Conservation (phyloP, 35 echinoderm and acorn worm genomes). For the Ptychodera flava region DNA sequence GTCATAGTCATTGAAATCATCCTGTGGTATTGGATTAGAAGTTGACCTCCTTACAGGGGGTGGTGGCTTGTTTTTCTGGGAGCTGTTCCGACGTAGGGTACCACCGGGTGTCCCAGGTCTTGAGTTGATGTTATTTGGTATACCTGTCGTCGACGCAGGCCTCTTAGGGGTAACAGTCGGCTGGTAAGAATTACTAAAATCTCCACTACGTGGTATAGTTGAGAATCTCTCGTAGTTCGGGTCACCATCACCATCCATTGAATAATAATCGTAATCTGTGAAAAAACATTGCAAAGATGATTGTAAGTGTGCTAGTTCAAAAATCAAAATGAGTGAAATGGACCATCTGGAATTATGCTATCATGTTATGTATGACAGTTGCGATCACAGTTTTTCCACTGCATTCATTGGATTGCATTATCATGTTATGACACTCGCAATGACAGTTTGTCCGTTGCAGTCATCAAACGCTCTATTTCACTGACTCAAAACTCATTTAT, state of each 20-base stretch:
- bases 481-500: too few species aligned
- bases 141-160: conserved; percentile 4
- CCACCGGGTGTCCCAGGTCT: not conserved
- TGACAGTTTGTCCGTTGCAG: too few species aligned
- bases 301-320: not conserved
- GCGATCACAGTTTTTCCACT: too few species aligned
- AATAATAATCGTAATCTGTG: conserved; percentile 16
- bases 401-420: too few species aligned
- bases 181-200: conserved; percentile 16
- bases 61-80: not conserved
- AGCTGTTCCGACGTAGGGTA: not conserved
- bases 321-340: not conserved
- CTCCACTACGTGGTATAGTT: conserved; percentile 20
- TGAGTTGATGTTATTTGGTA: not conserved
- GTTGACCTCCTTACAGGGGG: not conserved
- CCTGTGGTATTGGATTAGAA: not conserved
- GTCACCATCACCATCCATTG: conserved; percentile 12
- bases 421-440: too few species aligned
- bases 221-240: conserved; percentile 5
- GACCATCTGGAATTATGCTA: too few species aligned
- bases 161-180: conserved; percentile 5
- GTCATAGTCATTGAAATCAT: not conserved
- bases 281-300: too few species aligned
- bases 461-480: too few species aligned
- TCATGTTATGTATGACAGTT: too few species aligned